phyloP scores from a whole-genome alignment of 2,888 invertebrate species.

The Epistrophella euchroma region DNA sequence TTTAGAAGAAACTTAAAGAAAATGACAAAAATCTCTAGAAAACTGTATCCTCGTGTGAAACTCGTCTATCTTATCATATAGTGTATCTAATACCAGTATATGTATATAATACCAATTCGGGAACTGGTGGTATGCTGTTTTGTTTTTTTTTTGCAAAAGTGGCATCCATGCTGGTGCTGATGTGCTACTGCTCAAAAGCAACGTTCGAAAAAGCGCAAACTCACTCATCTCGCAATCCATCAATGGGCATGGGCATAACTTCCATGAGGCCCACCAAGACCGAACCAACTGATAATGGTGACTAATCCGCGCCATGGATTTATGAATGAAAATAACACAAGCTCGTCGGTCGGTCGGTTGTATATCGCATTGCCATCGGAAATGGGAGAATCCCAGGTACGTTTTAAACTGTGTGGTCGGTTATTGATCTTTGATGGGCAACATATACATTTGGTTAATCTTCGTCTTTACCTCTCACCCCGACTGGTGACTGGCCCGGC shows the following conservation, averaged over 20 bases:
- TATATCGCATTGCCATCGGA: conserved; percentile 48
- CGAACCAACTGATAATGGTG: conserved; percentile 33
- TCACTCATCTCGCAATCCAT: conserved; percentile 69
- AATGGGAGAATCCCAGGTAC: conserved; percentile 73
- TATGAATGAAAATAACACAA: conserved; percentile 69
- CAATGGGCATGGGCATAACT: conserved; percentile 66
- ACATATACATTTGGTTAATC: conserved; percentile 47
- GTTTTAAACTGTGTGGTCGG: conserved; percentile 75
- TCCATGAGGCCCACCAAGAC: conserved; percentile 34
- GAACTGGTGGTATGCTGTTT: too few species aligned
- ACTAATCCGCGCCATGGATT: conserved; percentile 71
- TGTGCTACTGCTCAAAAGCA: conserved; percentile 46
- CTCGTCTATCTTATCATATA: too few species aligned
- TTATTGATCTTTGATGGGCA: conserved; percentile 66
- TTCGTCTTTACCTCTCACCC: conserved; percentile 7
- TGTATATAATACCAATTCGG: too few species aligned
- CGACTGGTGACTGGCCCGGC: conserved; percentile 8
- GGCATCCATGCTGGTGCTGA: background rate
- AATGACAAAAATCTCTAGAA: too few species aligned
- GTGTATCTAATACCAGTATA: too few species aligned
- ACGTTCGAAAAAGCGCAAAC: conserved; percentile 26
- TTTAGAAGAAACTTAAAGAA: too few species aligned
- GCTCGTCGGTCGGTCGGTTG: conserved; percentile 12
- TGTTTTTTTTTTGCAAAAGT: background rate
- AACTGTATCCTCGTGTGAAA: too few species aligned